A percentile compares a stretch with the other conserved stretches of the same genome.
Conservation (phyloP, 2,888 invertebrate species). For the Malthinus flaveolus region DNA sequence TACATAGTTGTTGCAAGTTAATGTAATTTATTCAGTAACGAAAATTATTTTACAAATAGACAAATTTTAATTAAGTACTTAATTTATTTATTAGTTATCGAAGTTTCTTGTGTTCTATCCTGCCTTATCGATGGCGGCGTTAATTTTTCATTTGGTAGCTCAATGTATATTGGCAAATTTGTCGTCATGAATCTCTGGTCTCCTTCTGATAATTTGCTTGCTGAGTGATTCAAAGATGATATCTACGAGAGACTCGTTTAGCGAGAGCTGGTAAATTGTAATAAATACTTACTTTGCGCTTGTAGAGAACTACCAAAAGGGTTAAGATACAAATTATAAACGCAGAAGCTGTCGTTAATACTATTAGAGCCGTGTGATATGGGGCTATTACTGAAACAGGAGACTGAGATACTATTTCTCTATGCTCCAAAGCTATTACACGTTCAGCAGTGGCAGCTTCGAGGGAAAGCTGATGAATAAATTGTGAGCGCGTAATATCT, state of each 20-base stretch:
- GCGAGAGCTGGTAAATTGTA: background rate
- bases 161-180: conserved; percentile 69
- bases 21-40: conserved; percentile 5
- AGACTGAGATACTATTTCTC: conserved; percentile 70
- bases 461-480: conserved; percentile 59
- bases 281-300: conserved; percentile 58
- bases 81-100: conserved; percentile 13
- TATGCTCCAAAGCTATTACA: conserved; percentile 62
- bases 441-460: conserved; percentile 48
- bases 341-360: conserved; percentile 76
- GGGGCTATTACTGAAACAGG: conserved; percentile 69
- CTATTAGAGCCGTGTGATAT: conserved; percentile 77
- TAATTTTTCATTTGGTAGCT: conserved; percentile 66
- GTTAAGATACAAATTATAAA: conserved; percentile 78
- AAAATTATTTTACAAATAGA: conserved; percentile 6
- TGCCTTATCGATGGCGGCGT: conserved; percentile 23
- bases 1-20: conserved; percentile 4
- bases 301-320: conserved; percentile 74
- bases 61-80: conserved; percentile 1
- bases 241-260: conserved; percentile 36
- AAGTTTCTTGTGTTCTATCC: conserved; percentile 13
- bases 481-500: conserved; percentile 67
- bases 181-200: conserved; percentile 63
- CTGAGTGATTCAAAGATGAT: conserved; percentile 57
- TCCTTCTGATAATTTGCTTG: conserved; percentile 55